Evolutionary conservation across 2,797 vertebrate genomes (phyloP).

Genomic region (Dallia pectoralis): DNA sequence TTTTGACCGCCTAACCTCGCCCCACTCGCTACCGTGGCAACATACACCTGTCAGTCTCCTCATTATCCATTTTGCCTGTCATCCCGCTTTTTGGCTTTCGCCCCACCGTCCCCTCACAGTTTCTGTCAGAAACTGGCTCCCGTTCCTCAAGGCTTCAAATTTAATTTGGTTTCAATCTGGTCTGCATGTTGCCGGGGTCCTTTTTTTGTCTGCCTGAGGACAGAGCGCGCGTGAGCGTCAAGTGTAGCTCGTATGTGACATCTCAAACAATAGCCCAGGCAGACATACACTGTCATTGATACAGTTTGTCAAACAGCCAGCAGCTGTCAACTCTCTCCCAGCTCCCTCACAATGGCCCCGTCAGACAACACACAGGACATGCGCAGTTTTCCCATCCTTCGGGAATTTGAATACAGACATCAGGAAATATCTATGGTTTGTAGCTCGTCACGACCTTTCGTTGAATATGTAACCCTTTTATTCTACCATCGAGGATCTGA

Average conservation of each 20-base stretch:
- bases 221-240: slow-evolving; percentile 3
- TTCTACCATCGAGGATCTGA: slow-evolving; percentile 74
- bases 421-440: slow-evolving; percentile 43
- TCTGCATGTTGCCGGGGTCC: slow-evolving; percentile 61
- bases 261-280: slow-evolving; percentile 53
- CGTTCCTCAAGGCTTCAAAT: slow-evolving; percentile 77
- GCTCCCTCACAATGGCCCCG: slow-evolving; percentile 51
- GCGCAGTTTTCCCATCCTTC: slow-evolving; percentile 12
- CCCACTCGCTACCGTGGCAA: slow-evolving; percentile 37
- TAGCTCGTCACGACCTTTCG: slow-evolving; percentile 79
- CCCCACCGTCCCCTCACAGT: slow-evolving; percentile 55
- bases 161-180: slow-evolving; percentile 81
- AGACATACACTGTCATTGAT: slow-evolving; percentile 55
- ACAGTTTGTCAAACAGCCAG: slow-evolving; percentile 62
- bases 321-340: slow-evolving; percentile 53
- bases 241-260: slow-evolving; percentile 26
- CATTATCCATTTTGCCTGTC: slow-evolving; percentile 39
- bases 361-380: slow-evolving; percentile 39
- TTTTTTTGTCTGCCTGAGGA: slow-evolving; percentile 50
- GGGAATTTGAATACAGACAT: slow-evolving; percentile 31
- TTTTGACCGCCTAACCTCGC: slow-evolving; percentile 1
- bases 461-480: slow-evolving; percentile 74
- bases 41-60: slow-evolving; percentile 56
- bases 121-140: slow-evolving; percentile 68
- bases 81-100: slow-evolving; percentile 25